Conservation (phyloP, 1,140 invertebrate genomes). For the Panonychus citri region DNA sequence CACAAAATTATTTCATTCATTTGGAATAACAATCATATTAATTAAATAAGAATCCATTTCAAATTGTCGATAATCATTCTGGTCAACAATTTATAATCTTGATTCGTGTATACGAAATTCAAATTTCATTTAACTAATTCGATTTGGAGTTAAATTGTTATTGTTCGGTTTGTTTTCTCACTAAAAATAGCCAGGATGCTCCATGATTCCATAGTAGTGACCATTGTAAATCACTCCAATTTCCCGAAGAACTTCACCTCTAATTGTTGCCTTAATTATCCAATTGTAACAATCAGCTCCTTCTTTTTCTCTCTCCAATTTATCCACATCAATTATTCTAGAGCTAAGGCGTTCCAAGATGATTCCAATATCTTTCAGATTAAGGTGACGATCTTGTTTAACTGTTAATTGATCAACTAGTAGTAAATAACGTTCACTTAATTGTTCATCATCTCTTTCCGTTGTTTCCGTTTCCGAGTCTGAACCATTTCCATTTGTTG, state of each 20-base stretch:
- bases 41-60: no score
- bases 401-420: slow-evolving; percentile 73
- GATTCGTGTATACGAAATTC: no score
- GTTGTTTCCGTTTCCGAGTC: slow-evolving; percentile 79
- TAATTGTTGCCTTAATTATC: slow-evolving; percentile 75
- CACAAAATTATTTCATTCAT: no score
- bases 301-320: slow-evolving; percentile 64
- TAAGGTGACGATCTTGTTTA: slow-evolving; percentile 55
- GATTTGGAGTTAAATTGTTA: no score
- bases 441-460: slow-evolving; percentile 25
- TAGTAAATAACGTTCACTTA: slow-evolving; percentile 59
- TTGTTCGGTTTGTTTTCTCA: no score
- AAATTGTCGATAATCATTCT: no score
- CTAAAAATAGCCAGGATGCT: slow-evolving; percentile 1
- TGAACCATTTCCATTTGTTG: slow-evolving; percentile 41
- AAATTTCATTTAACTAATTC: no score
- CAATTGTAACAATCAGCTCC: slow-evolving; percentile 77
- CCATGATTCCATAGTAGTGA: slow-evolving; percentile 53
- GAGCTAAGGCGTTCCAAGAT: slow-evolving; percentile 71
- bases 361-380: slow-evolving; percentile 81
- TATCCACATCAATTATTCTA: slow-evolving; percentile 75
- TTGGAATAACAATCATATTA: no score
- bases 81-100: no score
- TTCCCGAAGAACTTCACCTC: slow-evolving; percentile 63
- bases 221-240: slow-evolving; percentile 82